Percentiles rank a stretch among this genome's conserved stretches.
Evolutionary conservation across 2,888 invertebrate species (phyloP).

Genomic region (Nomada hirtipes): DNA sequence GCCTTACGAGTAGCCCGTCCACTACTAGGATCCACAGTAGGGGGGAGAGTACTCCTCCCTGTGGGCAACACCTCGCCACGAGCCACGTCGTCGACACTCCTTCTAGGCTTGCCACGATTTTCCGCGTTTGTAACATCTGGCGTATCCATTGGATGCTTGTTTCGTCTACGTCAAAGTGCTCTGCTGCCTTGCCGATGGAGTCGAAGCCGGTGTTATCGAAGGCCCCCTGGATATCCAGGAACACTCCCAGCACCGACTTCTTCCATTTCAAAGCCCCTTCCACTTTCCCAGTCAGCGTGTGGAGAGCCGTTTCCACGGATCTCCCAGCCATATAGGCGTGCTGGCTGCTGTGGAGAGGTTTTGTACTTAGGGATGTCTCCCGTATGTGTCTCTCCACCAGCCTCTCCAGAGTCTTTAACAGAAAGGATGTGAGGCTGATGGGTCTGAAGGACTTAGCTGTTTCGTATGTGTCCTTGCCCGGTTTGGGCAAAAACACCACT

Average conservation of each 20-base stretch:
- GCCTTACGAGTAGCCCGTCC: background rate
- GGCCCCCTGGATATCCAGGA: background rate
- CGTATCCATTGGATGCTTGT: background rate
- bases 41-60: background rate
- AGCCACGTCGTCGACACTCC: background rate
- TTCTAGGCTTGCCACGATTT: background rate
- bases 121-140: background rate
- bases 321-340: background rate
- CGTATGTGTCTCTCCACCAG: background rate
- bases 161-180: background rate
- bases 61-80: background rate
- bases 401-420: too few species aligned
- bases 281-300: background rate
- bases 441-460: too few species aligned
- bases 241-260: background rate
- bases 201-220: background rate
- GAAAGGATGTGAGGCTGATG: too few species aligned
- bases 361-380: background rate
- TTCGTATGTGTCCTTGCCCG: too few species aligned
- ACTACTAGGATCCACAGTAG: background rate
- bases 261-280: background rate
- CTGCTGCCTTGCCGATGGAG: background rate
- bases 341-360: background rate
- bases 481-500: too few species aligned
- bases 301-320: too few species aligned